Conservation (phyloP, 2,888 invertebrate genomes). For the Sipha maydis region DNA sequence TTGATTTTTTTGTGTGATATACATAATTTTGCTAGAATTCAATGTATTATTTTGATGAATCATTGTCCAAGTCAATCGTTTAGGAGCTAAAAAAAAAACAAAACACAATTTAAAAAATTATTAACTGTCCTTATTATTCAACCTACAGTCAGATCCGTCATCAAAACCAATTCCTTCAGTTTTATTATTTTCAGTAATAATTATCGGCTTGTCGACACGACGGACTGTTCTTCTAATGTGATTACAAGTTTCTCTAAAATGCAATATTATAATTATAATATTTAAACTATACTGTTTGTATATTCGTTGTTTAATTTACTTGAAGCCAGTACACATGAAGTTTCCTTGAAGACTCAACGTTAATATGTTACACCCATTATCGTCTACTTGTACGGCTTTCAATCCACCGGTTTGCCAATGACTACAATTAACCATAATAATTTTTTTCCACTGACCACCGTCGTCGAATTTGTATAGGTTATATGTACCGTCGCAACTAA, state of each 20-base stretch:
- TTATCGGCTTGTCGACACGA: neutral
- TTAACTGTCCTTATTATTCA: neutral
- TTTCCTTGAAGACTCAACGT: conserved; percentile 5
- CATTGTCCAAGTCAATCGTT: conserved; percentile 53
- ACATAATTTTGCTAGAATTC: neutral
- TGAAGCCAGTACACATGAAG: conserved; percentile 44
- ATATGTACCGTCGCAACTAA: conserved; percentile 32
- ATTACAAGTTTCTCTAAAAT: neutral
- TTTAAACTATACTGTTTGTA: too few relatives aligned
- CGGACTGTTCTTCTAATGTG: neutral
- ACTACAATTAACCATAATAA: conserved; percentile 31
- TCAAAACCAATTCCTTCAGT: conserved; percentile 43
- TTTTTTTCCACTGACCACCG: conserved; percentile 28
- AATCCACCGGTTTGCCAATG: conserved; percentile 55
- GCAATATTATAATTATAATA: too few relatives aligned
- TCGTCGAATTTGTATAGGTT: conserved; percentile 18
- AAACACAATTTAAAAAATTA: neutral
- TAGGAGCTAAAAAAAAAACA: conserved; percentile 3
- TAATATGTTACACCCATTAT: conserved; percentile 17
- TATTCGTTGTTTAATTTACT: neutral
- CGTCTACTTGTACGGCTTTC: conserved; percentile 13
- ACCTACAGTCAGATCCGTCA: neutral
- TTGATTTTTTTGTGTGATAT: conserved; percentile 23
- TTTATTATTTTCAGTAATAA: neutral
- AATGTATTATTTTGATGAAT: conserved; percentile 20